These are phyloP conservation scores for Drosophila triauraria DNA, from an alignment of 1,140 invertebrate genomes.

Conservation along the genomic window DNA sequence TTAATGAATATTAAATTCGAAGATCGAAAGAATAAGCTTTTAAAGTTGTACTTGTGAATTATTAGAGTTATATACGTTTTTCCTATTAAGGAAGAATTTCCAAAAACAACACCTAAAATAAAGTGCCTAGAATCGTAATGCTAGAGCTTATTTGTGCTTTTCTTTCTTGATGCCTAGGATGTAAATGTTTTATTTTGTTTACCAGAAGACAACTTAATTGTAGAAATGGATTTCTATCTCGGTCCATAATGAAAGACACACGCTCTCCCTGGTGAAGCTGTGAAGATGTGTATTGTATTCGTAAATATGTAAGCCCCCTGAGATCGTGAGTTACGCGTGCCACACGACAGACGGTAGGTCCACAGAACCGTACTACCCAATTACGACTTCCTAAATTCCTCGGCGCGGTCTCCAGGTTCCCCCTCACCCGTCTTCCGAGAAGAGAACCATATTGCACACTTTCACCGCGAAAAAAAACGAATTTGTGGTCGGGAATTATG, in stretches of 20 bases:
- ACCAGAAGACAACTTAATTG: conserved; percentile 33
- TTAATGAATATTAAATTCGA: too few species aligned
- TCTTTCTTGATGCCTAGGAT: neutral
- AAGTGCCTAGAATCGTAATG: too few species aligned
- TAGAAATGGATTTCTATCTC: conserved; percentile 50
- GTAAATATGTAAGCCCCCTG: conserved; percentile 17
- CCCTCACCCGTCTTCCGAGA: neutral
- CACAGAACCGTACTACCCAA: conserved; percentile 8
- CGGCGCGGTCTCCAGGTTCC: neutral
- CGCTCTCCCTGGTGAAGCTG: conserved; percentile 24
- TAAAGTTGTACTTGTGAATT: neutral
- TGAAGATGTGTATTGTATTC: conserved; percentile 20
- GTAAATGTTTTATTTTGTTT: neutral
- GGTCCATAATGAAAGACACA: conserved; percentile 57
- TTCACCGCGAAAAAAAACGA: conserved; percentile 73
- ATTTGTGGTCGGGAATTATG: conserved; percentile 57
- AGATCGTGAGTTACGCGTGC: conserved; percentile 57
- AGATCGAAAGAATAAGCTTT: too few species aligned
- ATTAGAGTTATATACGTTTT: neutral
- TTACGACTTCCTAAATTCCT: conserved; percentile 40
- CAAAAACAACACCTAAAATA: neutral
- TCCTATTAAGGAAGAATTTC: neutral
- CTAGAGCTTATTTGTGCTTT: neutral
- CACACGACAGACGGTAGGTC: conserved; percentile 55
- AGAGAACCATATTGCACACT: conserved; percentile 62